Percentiles rank a stretch among this genome's conserved stretches.
Evolutionary conservation across 2,113 vertebrate genomes (phyloP).

Genomic region (Apus apus): DNA sequence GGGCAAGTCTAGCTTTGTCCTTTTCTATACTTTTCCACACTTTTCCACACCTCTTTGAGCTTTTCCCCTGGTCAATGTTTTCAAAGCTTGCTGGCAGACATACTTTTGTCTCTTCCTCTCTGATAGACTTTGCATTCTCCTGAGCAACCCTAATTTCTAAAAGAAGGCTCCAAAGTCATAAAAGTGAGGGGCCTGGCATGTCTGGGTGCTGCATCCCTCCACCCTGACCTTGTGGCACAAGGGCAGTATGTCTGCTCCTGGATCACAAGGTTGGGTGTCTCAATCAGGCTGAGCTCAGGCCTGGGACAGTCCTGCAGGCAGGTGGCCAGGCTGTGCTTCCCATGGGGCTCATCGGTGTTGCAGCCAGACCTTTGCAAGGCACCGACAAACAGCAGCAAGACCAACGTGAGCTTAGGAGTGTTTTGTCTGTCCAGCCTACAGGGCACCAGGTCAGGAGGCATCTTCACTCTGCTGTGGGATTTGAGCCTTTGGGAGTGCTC

Average conservation of each 20-base stretch:
- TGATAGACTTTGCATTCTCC: background rate
- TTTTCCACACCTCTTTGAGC: background rate
- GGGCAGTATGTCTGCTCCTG: background rate
- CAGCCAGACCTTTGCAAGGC: background rate
- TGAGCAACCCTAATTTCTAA: background rate
- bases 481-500: background rate
- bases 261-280: background rate
- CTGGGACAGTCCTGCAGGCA: background rate
- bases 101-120: background rate
- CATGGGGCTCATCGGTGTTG: background rate
- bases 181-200: background rate
- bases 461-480: accelerated
- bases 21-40: too few relatives aligned
- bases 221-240: background rate
- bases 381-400: background rate
- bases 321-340: background rate
- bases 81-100: background rate
- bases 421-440: background rate
- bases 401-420: accelerated
- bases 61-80: background rate
- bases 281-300: background rate
- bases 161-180: background rate
- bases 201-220: background rate
- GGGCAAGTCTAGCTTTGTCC: background rate
- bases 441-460: background rate